These are phyloP conservation scores for Oxyura jamaicensis DNA, from an alignment of 2,113 vertebrate genomes.

Conservation along the genomic window DNA sequence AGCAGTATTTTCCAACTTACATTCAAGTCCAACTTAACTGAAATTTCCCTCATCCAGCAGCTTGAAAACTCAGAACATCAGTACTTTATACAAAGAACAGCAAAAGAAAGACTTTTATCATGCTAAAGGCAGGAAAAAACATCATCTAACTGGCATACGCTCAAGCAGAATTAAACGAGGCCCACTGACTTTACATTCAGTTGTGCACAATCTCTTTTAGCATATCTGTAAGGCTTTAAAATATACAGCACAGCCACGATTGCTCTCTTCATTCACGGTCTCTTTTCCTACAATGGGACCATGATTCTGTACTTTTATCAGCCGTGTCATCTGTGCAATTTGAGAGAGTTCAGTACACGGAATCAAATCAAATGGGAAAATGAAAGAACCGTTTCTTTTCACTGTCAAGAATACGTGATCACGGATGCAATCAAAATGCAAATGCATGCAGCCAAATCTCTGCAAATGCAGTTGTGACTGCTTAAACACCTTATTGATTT, in stretches of 20 bases:
- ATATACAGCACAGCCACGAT: not conserved
- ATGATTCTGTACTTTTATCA: constrained; percentile 23
- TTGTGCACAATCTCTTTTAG: not conserved
- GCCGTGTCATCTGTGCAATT: constrained; percentile 25
- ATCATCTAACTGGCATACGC: constrained; percentile 10
- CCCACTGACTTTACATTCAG: not conserved
- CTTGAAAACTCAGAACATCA: not conserved
- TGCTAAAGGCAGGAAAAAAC: not conserved
- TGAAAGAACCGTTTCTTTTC: constrained; percentile 37
- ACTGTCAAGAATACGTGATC: constrained; percentile 41
- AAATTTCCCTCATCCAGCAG: not conserved
- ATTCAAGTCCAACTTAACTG: not conserved
- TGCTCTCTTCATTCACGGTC: not conserved
- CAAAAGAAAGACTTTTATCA: not conserved
- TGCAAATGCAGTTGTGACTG: constrained; percentile 29
- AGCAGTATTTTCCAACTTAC: not conserved
- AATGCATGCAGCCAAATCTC: constrained; percentile 40
- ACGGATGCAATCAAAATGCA: constrained; percentile 69
- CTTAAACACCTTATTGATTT: constrained; percentile 41
- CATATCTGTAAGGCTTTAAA: constrained; percentile 2
- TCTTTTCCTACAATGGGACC: not conserved
- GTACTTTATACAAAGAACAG: not conserved
- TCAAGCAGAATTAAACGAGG: not conserved
- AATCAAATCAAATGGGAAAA: constrained; percentile 16
- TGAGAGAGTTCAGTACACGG: not conserved